Conservation (phyloP, 2,113 vertebrate species). For the Tachycineta bicolor region DNA sequence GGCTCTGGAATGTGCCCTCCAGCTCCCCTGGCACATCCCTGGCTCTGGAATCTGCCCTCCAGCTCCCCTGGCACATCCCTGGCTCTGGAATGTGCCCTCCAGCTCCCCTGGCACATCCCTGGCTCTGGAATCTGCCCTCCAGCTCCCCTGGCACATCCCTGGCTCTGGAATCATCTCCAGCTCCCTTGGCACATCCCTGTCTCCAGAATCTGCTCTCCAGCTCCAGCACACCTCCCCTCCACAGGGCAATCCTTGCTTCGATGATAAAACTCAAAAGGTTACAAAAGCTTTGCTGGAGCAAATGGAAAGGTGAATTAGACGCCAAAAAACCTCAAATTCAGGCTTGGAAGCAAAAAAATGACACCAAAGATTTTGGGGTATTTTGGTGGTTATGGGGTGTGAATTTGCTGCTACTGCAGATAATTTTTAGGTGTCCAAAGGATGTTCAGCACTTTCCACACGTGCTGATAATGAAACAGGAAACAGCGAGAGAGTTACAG, state of each 20-base stretch:
- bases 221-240: neutral
- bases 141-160: neutral
- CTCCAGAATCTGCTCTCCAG: no score
- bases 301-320: neutral
- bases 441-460: neutral
- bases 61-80: neutral
- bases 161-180: neutral
- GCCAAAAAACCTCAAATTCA: neutral
- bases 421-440: accelerated
- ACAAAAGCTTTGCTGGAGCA: neutral
- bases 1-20: no score
- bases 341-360: neutral
- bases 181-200: no score
- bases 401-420: neutral
- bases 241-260: accelerated
- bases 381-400: neutral
- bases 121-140: no score
- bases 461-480: accelerated
- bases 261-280: neutral
- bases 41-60: neutral
- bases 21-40: neutral
- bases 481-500: accelerated
- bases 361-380: neutral
- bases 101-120: no score
- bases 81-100: neutral